Base-by-base conservation (phyloP, 2,797 vertebrate species). In the Harpia harpyja region DNA sequence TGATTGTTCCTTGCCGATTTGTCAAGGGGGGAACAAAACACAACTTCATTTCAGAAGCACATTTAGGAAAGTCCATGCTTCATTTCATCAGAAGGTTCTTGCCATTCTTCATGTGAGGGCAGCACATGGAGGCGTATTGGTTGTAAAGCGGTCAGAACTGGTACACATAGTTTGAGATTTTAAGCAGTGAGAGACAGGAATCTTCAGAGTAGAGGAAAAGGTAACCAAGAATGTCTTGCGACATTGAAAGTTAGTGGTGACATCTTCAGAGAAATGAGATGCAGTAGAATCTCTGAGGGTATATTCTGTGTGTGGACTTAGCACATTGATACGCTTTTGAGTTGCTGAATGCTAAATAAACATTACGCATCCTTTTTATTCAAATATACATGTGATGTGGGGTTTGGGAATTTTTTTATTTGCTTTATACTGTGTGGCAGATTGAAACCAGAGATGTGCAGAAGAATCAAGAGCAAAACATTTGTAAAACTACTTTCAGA, bases 11-110 rank as follows among this genome's bases (percentile, higher is more conserved):
- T 39, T 43, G 59, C 19, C 35, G 17, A 19, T n/a, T 27, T 2
- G 2, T 48, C 1, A 1, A 41, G 30, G 5, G 1, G 5, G 10
- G 18, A 54, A 2, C 30, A 61, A 11, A 65, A 56, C 27, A 15
- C 5, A 57, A 0, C 35, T 56, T 61, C 1, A 3, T 67, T 78
- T 53, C 57, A 82, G 32, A 39, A 75, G 70, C 37, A 24, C 6
- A 0, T 48, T 61, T 32, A 35, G 48, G 9, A 17, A 70, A 56
- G n/a, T 22, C 49, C 7, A 0, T 28, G 15, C 37, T 57, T 59
- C 13, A 16, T 69, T 85, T 70, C 13, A 16, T 48, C 30, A 43
- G 56, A 39, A 74, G 22, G 3, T 75, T 72, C 61, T 85, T 59
- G 23, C 43, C 24, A 3, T 74, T 53, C 10, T 57, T 82, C 16